Base-by-base conservation (phyloP, 2,888 invertebrate genomes). In the Agriopis marginaria region DNA sequence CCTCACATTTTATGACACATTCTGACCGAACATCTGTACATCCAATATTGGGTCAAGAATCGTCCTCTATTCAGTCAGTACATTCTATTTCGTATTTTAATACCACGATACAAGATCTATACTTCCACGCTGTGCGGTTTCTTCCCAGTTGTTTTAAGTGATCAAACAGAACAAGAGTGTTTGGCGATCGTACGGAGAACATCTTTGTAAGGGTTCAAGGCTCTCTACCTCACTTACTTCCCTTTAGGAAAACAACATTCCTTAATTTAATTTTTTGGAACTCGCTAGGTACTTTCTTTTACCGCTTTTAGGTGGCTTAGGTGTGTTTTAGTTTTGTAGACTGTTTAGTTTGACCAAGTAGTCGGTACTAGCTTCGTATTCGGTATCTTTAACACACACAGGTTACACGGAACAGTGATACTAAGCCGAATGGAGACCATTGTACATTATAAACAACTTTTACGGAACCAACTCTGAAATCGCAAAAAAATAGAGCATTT, bases 251-350 rank as follows among this genome's bases (percentile, higher is more conserved):
- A 78, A 81, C 76, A 80, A 69, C 75, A 62, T 70, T 45, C 56
- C 61, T 64, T 80, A 81, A 83, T 82, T 82, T 79, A 79, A 82
- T 83, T 81, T 78, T 76, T 76, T 72, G 69, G 63, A 65, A 64
- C 59, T 67, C 32, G 39, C 63, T 68, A 68, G 68, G 56, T 67
- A 51, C 64, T 47, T 64, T 44, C 50, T 61, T 45, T 7, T 62
- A 39, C 56, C 45, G 44, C 8, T 51, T 51, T 42, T 49, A 14
- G 45, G 61, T 60, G 44, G 32, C 6, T 23, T 6, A 58, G 51
- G 17, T 17, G 42, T 44, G 51, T 62, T 62, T 53, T 62, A 42
- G 40, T 61, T 60, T 61, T 51, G 11, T 7, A 51, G 51, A 32
- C 32, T 32, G 32, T 32, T 32, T 5, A 32, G 32, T 32, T 32